Conservation (phyloP, 2,797 vertebrate genomes). For the Leptoclinus maculatus region DNA sequence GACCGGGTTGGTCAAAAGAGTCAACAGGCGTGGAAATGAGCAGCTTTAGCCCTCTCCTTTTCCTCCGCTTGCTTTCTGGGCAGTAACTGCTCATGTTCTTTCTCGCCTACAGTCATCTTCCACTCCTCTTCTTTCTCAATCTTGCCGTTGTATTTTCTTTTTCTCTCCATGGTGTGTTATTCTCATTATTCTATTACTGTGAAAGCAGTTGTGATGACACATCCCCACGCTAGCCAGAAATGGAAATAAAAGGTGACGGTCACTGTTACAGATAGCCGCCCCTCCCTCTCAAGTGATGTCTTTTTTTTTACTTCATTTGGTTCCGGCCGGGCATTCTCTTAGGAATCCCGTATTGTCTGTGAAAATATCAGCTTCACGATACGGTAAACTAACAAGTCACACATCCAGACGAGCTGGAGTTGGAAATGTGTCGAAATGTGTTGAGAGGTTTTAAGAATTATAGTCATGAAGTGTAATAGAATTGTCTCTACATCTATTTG, state of each 20-base stretch:
- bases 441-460: neutral
- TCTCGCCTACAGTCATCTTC: constrained; percentile 8
- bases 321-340: constrained; percentile 8
- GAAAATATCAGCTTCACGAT: neutral
- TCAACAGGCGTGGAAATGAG: constrained; percentile 77
- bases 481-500: constrained; percentile 16
- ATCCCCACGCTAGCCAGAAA: constrained; percentile 11
- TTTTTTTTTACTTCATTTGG: neutral
- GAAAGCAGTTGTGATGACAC: constrained; percentile 25
- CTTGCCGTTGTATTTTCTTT: constrained; percentile 4
- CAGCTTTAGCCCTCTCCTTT: constrained; percentile 42
- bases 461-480: neutral
- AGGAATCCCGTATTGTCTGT: neutral
- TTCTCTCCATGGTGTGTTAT: constrained; percentile 6
- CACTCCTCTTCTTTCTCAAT: constrained; percentile 11
- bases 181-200: constrained; percentile 24
- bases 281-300: constrained; percentile 1
- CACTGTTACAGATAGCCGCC: neutral
- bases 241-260: constrained; percentile 25
- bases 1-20: constrained; percentile 61
- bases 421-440: neutral
- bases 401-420: constrained; percentile 20
- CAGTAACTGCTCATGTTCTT: constrained; percentile 24
- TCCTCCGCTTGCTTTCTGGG: neutral
- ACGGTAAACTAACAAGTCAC: constrained; percentile 21